Evolutionary conservation across 92 coral and sea anemone species (phyloP), one percentile per base, ranked within the genome.

Genomic region (Pocillopora grandis): DNA sequence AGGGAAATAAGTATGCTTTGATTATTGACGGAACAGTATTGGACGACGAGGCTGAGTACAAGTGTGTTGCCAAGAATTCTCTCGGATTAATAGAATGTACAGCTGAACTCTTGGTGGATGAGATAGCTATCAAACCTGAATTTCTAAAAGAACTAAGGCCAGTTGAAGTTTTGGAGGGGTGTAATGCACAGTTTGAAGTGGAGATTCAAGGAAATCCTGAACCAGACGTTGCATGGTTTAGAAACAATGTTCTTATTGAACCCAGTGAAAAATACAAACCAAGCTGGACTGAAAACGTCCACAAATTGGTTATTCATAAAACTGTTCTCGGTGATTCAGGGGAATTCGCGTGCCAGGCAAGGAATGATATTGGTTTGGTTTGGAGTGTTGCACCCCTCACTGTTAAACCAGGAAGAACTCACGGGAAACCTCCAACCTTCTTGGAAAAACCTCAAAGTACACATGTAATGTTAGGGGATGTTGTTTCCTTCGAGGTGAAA

Each of bases 11-110:
- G 17, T 86, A 83, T 78, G 78, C 92, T 52, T 86, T 97, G 58
- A 42, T 92, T 42, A 91, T 97, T 42, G 90, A 90, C 72, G 83
- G 86, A 36, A 91, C 97, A 5, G 80, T 82, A n/a, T 82, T 94
- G 52, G 94, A 84, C 17, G 98, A 97, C 80, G 99, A 94, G 74
- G 94, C 89, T 8, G 97, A 90, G 63, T 97, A 94, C 87, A 89
- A 72, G 60, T 97, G 99, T 78, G 84, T 87, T 31, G 98, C 95
- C 19, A 86, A 78, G 64, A 97, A 97, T 63, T 86, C 85, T 2
- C 71, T 78, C 60, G 99, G 98, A 17, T 70, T 76, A 33, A 82
- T 83, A 21, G 91, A 92, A 49, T 87, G 98, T 66, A 62, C 71
- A 16, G 91, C 92, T 60, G 95, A 90, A 56, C 87, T 97, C 52